These are phyloP conservation scores for Sarcophaga caerulescens DNA, from an alignment of 2,888 invertebrate species.

Conservation along the genomic window DNA sequence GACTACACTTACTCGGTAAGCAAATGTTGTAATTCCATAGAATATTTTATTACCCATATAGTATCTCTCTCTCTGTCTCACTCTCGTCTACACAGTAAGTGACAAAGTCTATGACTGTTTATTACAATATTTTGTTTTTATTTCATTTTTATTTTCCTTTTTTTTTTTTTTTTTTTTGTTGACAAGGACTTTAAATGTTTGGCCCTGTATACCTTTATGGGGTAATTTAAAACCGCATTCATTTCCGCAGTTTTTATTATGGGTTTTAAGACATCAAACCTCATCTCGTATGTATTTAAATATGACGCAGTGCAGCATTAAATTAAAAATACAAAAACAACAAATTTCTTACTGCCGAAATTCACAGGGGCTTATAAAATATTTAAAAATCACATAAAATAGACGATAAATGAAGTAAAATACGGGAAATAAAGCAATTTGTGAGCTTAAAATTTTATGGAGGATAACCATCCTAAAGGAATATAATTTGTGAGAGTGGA, in stretches of 20 bases:
- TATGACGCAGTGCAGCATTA: conserved; percentile 53
- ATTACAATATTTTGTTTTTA: not conserved
- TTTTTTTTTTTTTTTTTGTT: not conserved
- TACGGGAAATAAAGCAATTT: conserved; percentile 9
- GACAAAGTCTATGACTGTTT: not conserved
- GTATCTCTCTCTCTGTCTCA: too few species aligned
- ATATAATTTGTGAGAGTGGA: too few species aligned
- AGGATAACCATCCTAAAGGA: too few species aligned
- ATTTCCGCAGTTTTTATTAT: conserved; percentile 56
- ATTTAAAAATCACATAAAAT: conserved; percentile 40
- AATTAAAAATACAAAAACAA: not conserved
- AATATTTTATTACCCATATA: not conserved
- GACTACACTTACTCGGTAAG: not conserved
- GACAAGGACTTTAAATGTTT: not conserved
- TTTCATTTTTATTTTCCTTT: not conserved
- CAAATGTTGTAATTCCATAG: not conserved
- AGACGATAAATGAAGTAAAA: conserved; percentile 10
- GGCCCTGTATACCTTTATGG: conserved; percentile 33
- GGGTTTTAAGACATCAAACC: conserved; percentile 6
- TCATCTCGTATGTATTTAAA: conserved; percentile 51
- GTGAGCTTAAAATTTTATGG: not conserved
- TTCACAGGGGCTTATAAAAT: conserved; percentile 20
- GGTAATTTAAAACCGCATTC: conserved; percentile 56
- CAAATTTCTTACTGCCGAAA: not conserved
- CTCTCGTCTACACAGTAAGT: not conserved